These are phyloP conservation scores for Hippoglossus hippoglossus DNA, from an alignment of 2,797 vertebrate species.

Conservation along the genomic window DNA sequence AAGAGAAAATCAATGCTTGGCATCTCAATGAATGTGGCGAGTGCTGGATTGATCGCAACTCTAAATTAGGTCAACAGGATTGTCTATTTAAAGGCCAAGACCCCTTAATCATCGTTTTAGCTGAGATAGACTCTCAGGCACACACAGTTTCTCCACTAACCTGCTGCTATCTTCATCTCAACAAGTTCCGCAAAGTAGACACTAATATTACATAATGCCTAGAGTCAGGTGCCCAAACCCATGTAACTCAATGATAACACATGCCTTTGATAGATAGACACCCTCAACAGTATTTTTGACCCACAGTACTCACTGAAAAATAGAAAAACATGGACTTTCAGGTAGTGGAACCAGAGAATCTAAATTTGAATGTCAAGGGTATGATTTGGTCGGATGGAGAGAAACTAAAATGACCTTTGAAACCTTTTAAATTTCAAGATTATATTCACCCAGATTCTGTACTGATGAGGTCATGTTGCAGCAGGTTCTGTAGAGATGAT, in stretches of 20 bases:
- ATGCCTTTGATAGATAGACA: background rate
- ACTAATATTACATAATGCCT: background rate
- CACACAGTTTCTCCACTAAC: constrained; percentile 60
- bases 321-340: too few species aligned
- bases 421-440: background rate
- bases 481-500: background rate
- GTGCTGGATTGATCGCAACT: constrained; percentile 85
- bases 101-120: constrained; percentile 88
- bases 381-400: too few species aligned
- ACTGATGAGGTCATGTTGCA: too few species aligned
- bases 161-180: constrained; percentile 52
- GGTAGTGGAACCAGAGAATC: background rate
- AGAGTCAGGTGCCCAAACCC: background rate
- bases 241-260: background rate
- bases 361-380: background rate
- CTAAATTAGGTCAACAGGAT: constrained; percentile 89
- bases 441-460: background rate
- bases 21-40: constrained; percentile 88
- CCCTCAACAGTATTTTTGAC: too few species aligned
- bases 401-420: background rate
- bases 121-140: constrained; percentile 75
- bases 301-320: too few species aligned
- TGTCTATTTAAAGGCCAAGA: constrained; percentile 88
- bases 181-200: constrained; percentile 13
- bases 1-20: constrained; percentile 83